Base-by-base conservation (phyloP, 2,113 vertebrate species). In the Phaethon lepturus region DNA sequence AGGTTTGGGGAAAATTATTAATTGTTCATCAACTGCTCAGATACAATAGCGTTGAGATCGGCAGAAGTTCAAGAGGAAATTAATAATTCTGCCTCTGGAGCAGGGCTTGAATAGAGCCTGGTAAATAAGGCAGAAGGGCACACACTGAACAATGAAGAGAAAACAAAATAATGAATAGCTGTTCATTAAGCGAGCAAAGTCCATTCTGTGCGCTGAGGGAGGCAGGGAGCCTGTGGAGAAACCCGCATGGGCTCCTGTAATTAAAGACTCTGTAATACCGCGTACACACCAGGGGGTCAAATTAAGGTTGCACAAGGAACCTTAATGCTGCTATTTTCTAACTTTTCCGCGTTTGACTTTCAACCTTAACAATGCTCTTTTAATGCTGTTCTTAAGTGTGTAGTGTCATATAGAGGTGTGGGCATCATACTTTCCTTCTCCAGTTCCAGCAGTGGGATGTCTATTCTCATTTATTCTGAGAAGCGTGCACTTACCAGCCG, bases 41-140 rank as follows among this genome's bases (percentile, higher is more conserved):
- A 89, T 87, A 91, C 87, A 94, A 90, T 42, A 79, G 69, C 0
- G 1, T 75, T 3, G 62, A 85, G 87, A 95, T 79, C 1, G 13
- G 90, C 95, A 90, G 20, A 94, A 76, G 72, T 88, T 96, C 95
- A 96, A 94, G 95, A 85, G 81, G 90, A 96, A 96, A 93, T 94
- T 85, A 96, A 90, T 91, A 91, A 91, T 72, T 78, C 86, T 91
- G 80, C 60, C 64, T 82, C 62, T 95, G 49, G 45, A 95, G 82
- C 40, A 31, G 56, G 69, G 35, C 42, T 87, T 95, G 77, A 95
- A 91, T 64, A 78, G 77, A 91, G 58, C 29, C 60, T 89, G 73
- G 77, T 52, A 95, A 96, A 91, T 85, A 96, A 91, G 74, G 92
- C 87, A 93, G 87, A 87, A 91, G 94, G 86, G 86, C 71, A 80